phyloP scores from a whole-genome alignment of 30 jellyfish, hydroid and myxozoan genomes.

The Hydra vulgaris region DNA sequence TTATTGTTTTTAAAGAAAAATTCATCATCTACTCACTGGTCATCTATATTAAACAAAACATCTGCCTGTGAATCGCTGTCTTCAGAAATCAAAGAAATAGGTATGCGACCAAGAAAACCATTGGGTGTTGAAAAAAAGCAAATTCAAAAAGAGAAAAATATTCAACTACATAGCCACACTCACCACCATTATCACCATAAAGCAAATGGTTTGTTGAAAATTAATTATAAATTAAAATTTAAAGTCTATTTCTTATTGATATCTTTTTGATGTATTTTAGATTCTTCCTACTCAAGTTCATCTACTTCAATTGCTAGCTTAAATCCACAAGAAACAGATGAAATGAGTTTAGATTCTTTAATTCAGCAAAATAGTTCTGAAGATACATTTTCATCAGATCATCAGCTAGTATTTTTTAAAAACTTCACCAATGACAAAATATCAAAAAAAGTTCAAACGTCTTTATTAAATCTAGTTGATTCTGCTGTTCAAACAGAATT shows the following conservation, averaged over 20 bases:
- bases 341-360: background rate
- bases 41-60: constrained; percentile 17
- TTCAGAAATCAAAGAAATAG: constrained; percentile 36
- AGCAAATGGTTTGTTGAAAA: background rate
- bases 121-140: constrained; percentile 36
- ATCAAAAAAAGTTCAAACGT: background rate
- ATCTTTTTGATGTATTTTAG: background rate
- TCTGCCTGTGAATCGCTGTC: constrained; percentile 20
- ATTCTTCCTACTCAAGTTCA: background rate
- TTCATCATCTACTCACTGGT: constrained; percentile 13
- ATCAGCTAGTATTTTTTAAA: background rate
- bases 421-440: background rate
- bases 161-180: constrained; percentile 45
- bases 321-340: background rate
- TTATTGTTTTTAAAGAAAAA: background rate
- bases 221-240: background rate
- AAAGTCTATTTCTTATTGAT: background rate
- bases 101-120: constrained; percentile 45
- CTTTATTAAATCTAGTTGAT: background rate
- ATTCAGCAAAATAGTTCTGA: background rate
- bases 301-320: background rate
- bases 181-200: constrained; percentile 77
- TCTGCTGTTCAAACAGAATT: constrained; percentile 21
- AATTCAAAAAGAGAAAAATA: constrained; percentile 4
- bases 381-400: background rate